These are phyloP conservation scores for Uropsilus gracilis DNA, from an alignment of 2,113 vertebrate species.

Conservation along the genomic window DNA sequence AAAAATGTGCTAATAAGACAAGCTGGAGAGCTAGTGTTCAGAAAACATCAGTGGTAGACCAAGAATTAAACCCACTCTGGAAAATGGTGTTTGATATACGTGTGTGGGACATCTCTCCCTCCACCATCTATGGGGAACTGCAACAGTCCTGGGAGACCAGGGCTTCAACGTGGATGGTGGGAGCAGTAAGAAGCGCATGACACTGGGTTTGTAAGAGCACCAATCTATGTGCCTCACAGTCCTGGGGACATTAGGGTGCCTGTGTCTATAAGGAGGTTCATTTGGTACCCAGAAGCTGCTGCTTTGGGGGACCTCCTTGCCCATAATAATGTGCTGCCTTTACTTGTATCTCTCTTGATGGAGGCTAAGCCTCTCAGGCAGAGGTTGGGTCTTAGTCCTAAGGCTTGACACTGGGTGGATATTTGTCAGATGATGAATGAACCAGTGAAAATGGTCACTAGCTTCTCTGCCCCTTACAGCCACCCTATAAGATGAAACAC, in stretches of 20 bases:
- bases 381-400: not conserved
- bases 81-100: not conserved
- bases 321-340: not conserved
- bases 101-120: not conserved
- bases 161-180: not conserved
- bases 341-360: not conserved
- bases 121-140: not conserved
- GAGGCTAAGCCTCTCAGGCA: not conserved
- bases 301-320: not conserved
- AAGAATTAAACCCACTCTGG: not conserved
- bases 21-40: not conserved
- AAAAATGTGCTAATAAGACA: not conserved
- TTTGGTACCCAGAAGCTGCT: not conserved
- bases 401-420: not conserved
- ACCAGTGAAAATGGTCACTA: not conserved
- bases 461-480: conserved; percentile 83
- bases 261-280: not conserved
- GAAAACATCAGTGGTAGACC: not conserved
- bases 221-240: not conserved
- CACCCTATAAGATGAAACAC: conserved; percentile 82
- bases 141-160: not conserved
- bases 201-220: not conserved
- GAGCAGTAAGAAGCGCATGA: not conserved
- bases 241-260: not conserved
- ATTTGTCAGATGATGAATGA: not conserved